Percentiles rank a stretch among this genome's conserved stretches.
phyloP scores from a whole-genome alignment of 2,888 invertebrate genomes.

The Anthophora plumipes region DNA sequence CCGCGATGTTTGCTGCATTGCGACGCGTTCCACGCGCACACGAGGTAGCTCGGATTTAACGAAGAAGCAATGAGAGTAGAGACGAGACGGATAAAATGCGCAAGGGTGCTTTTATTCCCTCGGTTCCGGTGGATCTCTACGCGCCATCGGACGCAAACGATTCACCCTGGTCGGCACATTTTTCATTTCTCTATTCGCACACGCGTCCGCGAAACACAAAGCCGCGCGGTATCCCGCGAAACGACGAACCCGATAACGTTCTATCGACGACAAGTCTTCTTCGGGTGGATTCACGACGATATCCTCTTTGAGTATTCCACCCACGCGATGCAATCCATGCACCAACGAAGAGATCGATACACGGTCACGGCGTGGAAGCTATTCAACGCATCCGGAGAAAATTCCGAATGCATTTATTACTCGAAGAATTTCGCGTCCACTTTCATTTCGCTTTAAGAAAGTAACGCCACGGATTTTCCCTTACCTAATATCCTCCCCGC shows the following conservation, averaged over 20 bases:
- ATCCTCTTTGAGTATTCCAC: slow-evolving; percentile 62
- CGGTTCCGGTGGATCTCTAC: not conserved
- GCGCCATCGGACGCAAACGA: not conserved
- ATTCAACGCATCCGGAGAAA: slow-evolving; percentile 38
- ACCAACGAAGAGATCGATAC: slow-evolving; percentile 54
- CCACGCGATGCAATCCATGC: slow-evolving; percentile 61
- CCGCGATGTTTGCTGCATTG: slow-evolving; percentile 55
- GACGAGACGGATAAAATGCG: not conserved
- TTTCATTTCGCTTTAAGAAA: no score
- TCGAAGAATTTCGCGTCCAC: no score
- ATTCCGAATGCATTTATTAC: slow-evolving; percentile 7
- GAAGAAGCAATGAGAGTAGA: no score
- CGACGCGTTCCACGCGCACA: slow-evolving; percentile 33
- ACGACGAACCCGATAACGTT: slow-evolving; percentile 44
- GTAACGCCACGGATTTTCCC: not conserved
- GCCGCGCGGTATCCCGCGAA: not conserved
- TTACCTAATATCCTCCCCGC: no score
- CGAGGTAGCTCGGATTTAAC: slow-evolving; percentile 5
- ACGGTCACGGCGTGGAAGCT: slow-evolving; percentile 45
- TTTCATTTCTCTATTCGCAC: no score
- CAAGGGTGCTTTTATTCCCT: slow-evolving; percentile 5
- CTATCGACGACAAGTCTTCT: slow-evolving; percentile 30
- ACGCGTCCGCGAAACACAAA: not conserved
- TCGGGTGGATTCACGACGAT: slow-evolving; percentile 39
- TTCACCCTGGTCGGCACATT: not conserved